These are phyloP conservation scores for Lota lota DNA, from an alignment of 2,113 vertebrate species.

Conservation along the genomic window DNA sequence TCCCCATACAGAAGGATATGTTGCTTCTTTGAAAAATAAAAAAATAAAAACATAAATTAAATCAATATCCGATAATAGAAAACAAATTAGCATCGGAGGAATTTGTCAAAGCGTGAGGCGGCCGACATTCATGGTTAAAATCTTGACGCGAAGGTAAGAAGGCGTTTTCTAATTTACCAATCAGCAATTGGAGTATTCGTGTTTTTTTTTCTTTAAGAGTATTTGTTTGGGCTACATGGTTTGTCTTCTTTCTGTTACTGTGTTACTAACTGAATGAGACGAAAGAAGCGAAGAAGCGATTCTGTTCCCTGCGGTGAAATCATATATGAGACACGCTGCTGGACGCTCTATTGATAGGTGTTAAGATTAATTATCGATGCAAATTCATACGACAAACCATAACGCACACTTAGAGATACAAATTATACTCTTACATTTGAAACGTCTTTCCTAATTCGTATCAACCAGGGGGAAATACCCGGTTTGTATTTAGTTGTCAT, in stretches of 20 bases:
- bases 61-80: not conserved
- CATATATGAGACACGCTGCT: not conserved
- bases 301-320: constrained; percentile 16
- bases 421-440: no score
- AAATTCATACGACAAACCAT: constrained; percentile 3
- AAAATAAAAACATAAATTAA: constrained; percentile 35
- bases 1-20: constrained; percentile 22
- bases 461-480: no score
- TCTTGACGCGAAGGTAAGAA: constrained; percentile 67
- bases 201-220: constrained; percentile 14
- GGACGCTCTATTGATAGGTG: constrained; percentile 13
- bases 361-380: constrained; percentile 9
- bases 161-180: constrained; percentile 23
- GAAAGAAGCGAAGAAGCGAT: not conserved
- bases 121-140: constrained; percentile 41
- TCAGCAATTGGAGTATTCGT: not conserved
- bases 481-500: no score
- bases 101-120: constrained; percentile 12
- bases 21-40: constrained; percentile 19
- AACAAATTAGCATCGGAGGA: not conserved
- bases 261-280: constrained; percentile 2
- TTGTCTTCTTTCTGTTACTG: not conserved
- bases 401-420: not conserved
- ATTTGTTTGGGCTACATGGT: not conserved
- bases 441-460: no score